phyloP scores from a whole-genome alignment of 1,140 invertebrate species.

The Euwallacea similis region DNA sequence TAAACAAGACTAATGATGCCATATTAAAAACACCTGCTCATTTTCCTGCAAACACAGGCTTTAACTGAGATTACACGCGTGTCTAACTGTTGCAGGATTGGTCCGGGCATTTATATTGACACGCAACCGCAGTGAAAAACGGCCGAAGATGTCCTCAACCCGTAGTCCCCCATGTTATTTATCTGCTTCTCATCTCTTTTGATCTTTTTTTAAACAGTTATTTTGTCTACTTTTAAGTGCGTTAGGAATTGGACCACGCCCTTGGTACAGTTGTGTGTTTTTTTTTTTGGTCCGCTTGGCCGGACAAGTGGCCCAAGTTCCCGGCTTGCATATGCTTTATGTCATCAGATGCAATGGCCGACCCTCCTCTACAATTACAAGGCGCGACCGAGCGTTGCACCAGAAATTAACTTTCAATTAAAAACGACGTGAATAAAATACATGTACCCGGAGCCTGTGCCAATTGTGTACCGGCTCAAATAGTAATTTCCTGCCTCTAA shows the following conservation, averaged over 20 bases:
- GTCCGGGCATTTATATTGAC: constrained; percentile 30
- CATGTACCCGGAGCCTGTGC: constrained; percentile 32
- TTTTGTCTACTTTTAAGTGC: too few species aligned
- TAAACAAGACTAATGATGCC: constrained; percentile 25
- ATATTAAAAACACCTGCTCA: constrained; percentile 28
- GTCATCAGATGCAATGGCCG: constrained; percentile 22
- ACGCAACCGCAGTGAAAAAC: constrained; percentile 29
- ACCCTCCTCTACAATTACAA: constrained; percentile 34
- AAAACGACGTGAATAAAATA: constrained; percentile 35
- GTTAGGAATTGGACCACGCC: not conserved
- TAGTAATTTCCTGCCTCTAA: constrained; percentile 32
- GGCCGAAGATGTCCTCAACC: not conserved
- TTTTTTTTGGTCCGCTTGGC: constrained; percentile 2
- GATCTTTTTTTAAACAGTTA: too few species aligned
- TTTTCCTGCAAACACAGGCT: constrained; percentile 26
- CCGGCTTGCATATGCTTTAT: constrained; percentile 15
- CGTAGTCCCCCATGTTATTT: too few species aligned
- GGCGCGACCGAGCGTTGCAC: constrained; percentile 29
- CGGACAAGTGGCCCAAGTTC: constrained; percentile 19
- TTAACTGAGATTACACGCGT: constrained; percentile 30
- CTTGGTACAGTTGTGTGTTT: constrained; percentile 11
- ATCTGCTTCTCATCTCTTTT: too few species aligned
- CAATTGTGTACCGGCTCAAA: constrained; percentile 33
- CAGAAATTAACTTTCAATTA: constrained; percentile 36
- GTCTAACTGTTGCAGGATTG: constrained; percentile 28